These are phyloP conservation scores for Endomychus coccineus DNA, from an alignment of 2,888 invertebrate genomes.

Conservation along the genomic window DNA sequence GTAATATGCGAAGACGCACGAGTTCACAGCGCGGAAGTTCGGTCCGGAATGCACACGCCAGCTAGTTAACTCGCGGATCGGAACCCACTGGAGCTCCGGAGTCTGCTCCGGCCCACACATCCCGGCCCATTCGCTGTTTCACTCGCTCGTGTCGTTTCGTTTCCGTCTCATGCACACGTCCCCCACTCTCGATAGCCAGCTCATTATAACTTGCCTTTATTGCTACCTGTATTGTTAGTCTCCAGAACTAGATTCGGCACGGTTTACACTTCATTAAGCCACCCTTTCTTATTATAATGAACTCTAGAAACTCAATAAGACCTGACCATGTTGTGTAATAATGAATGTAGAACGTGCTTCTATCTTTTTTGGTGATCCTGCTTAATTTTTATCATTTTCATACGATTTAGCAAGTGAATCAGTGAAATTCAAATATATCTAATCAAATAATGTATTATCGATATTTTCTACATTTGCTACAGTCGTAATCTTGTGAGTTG, in stretches of 20 bases:
- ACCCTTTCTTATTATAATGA: too few species aligned
- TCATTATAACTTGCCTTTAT: slow-evolving; percentile 40
- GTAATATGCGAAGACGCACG: slow-evolving; percentile 21
- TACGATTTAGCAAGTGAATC: too few species aligned
- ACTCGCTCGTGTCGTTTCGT: slow-evolving; percentile 27
- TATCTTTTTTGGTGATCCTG: too few species aligned
- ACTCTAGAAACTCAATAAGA: too few species aligned
- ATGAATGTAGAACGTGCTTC: too few species aligned
- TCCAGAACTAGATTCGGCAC: slow-evolving; percentile 25
- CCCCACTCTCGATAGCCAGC: slow-evolving; percentile 40
- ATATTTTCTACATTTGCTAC: too few species aligned
- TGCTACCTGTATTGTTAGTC: slow-evolving; percentile 39
- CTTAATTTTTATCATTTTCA: too few species aligned
- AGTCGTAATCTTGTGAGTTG: too few species aligned
- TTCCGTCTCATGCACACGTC: slow-evolving; percentile 33
- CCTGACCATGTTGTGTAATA: too few species aligned
- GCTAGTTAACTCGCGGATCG: slow-evolving; percentile 57
- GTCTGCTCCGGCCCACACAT: slow-evolving; percentile 52
- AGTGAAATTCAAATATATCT: too few species aligned
- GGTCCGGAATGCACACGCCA: slow-evolving; percentile 52
- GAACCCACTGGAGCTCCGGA: slow-evolving; percentile 51
- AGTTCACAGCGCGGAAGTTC: slow-evolving; percentile 40
- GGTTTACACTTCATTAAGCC: slow-evolving; percentile 19
- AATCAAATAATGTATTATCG: too few species aligned
- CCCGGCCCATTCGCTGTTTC: slow-evolving; percentile 44